A percentile compares a stretch with the other conserved stretches of the same genome.
phyloP scores from a whole-genome alignment of 2,888 invertebrate species.

The Ditula angustiorana region DNA sequence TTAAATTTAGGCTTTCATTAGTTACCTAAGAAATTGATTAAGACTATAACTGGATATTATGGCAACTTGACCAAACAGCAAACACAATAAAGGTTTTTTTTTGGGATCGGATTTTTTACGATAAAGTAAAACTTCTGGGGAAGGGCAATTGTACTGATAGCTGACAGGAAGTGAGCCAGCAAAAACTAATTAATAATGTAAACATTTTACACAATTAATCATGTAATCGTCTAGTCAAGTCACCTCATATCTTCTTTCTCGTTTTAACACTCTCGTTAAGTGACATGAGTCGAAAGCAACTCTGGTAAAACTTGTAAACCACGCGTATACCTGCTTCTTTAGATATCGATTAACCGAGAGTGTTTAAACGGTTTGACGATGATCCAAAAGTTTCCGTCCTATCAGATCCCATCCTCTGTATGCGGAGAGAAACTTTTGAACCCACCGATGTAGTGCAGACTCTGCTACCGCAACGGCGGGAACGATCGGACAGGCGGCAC shows the following conservation, averaged over 20 bases:
- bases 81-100: neutral
- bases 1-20: slow-evolving; percentile 23
- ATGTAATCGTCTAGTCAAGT: slow-evolving; percentile 1
- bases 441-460: neutral
- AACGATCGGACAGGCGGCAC: neutral
- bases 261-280: neutral
- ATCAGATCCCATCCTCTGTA: neutral
- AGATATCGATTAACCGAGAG: neutral
- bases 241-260: neutral
- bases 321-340: neutral
- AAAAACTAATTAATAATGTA: neutral
- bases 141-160: no score
- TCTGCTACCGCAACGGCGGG: neutral
- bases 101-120: no score
- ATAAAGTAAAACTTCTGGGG: no score
- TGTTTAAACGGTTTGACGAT: neutral
- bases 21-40: slow-evolving; percentile 30
- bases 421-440: neutral
- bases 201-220: neutral
- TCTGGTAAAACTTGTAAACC: neutral
- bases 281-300: neutral
- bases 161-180: neutral
- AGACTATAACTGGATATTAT: slow-evolving; percentile 13
- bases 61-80: slow-evolving; percentile 1
- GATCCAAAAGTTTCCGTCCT: neutral